These are phyloP conservation scores for Myripristis jacobus DNA, from an alignment of 2,797 vertebrate genomes.

Conservation along the genomic window DNA sequence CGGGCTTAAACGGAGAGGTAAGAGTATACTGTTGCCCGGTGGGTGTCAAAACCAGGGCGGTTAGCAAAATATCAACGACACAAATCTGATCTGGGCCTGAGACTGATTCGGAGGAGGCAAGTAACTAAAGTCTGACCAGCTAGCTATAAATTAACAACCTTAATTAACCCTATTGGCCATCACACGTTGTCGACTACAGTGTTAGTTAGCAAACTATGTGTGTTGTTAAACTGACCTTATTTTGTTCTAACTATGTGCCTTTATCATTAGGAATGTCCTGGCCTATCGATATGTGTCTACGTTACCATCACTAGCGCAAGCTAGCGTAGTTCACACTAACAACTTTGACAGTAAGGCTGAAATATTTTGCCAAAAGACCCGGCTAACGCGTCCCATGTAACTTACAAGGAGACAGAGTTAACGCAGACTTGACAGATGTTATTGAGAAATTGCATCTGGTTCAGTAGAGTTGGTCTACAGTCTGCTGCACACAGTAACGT, in stretches of 20 bases:
- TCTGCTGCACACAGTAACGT: constrained; percentile 55
- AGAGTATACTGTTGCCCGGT: constrained; percentile 45
- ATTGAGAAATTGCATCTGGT: neutral
- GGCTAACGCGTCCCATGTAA: neutral
- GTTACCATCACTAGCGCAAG: constrained; percentile 57
- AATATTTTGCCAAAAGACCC: constrained; percentile 12
- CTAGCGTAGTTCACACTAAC: constrained; percentile 36
- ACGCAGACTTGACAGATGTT: neutral
- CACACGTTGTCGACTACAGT: neutral
- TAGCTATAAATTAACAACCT: constrained; percentile 29
- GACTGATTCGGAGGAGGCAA: constrained; percentile 50
- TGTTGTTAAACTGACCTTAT: neutral
- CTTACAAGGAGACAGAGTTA: constrained; percentile 8
- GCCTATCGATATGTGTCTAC: constrained; percentile 32
- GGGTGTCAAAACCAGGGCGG: constrained; percentile 58
- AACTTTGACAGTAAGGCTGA: constrained; percentile 11
- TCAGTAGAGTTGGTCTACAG: neutral
- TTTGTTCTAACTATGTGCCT: constrained; percentile 20
- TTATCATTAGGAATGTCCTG: constrained; percentile 50
- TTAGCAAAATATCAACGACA: constrained; percentile 70
- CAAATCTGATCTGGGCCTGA: constrained; percentile 71
- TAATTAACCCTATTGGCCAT: constrained; percentile 3
- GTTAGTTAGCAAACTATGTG: too few species aligned
- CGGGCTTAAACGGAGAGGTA: constrained; percentile 86
- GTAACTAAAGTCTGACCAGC: constrained; percentile 42